Conservation (phyloP, 2,888 invertebrate genomes). For the Agrotis clavis region DNA sequence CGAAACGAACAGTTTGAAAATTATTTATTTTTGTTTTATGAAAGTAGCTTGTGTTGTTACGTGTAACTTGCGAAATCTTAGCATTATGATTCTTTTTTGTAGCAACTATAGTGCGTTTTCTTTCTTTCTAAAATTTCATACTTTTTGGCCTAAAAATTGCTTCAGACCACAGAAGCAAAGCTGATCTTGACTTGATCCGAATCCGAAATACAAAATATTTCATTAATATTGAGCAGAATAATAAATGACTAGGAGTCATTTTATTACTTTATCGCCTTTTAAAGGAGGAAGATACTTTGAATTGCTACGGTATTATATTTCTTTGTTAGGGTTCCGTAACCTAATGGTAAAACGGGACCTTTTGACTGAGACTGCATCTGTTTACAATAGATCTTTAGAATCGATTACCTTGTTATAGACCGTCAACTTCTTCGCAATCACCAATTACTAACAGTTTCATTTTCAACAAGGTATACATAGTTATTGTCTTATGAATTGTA, state of each 20-base stretch:
- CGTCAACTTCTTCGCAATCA: neutral
- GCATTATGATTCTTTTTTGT: neutral
- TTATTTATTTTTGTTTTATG: constrained; percentile 3
- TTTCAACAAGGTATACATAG: neutral
- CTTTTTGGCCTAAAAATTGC: neutral
- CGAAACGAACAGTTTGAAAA: constrained; percentile 4
- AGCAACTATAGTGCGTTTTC: neutral
- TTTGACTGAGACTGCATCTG: neutral
- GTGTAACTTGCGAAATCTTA: constrained; percentile 20
- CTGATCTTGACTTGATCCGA: neutral
- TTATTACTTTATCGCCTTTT: too few species aligned
- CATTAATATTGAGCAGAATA: neutral
- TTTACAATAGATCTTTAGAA: neutral
- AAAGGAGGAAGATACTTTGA: neutral
- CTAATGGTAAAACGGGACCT: too few species aligned
- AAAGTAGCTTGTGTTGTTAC: constrained; percentile 11
- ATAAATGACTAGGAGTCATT: neutral
- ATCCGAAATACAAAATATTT: neutral
- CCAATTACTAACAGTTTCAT: neutral
- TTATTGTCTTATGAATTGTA: neutral
- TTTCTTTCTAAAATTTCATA: neutral
- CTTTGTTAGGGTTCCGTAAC: too few species aligned
- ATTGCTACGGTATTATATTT: too few species aligned
- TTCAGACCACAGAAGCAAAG: neutral
- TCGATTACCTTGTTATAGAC: neutral